A percentile compares a stretch with the other conserved stretches of the same genome.
These are phyloP conservation scores for Drosophila rhopaloa DNA, from an alignment of 1,140 invertebrate species.

Conservation along the genomic window DNA sequence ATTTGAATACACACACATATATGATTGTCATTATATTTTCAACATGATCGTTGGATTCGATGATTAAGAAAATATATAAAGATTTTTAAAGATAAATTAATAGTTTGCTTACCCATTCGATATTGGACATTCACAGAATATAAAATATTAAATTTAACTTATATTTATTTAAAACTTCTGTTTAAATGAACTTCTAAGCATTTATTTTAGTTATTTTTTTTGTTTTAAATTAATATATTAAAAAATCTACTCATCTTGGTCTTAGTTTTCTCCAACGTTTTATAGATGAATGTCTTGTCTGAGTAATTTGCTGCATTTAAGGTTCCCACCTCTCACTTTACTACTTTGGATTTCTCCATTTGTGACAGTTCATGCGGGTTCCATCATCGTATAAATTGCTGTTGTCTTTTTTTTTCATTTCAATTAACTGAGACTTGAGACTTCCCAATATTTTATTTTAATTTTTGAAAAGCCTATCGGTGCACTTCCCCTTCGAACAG, in stretches of 20 bases:
- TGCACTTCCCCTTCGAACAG: constrained; percentile 5
- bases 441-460: constrained; percentile 11
- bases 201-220: constrained; percentile 1
- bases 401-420: constrained; percentile 13
- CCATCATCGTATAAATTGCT: constrained; percentile 22
- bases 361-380: constrained; percentile 40
- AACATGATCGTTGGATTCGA: too few relatives aligned
- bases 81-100: too few relatives aligned
- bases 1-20: too few relatives aligned
- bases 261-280: constrained; percentile 18
- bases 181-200: too few relatives aligned
- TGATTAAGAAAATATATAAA: too few relatives aligned
- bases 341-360: constrained; percentile 25
- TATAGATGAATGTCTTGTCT: constrained; percentile 3
- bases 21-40: too few relatives aligned
- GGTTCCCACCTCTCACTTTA: constrained; percentile 24
- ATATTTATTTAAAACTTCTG: neutral
- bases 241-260: neutral
- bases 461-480: constrained; percentile 11
- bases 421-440: constrained; percentile 19
- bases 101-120: too few relatives aligned
- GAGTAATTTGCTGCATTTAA: constrained; percentile 26
- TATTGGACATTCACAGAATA: too few relatives aligned
- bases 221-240: neutral
- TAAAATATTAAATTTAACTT: neutral